A percentile compares a stretch with the other conserved stretches of the same genome.
phyloP scores from a whole-genome alignment of 2,888 invertebrate species.

The Drosophila basisetae region DNA sequence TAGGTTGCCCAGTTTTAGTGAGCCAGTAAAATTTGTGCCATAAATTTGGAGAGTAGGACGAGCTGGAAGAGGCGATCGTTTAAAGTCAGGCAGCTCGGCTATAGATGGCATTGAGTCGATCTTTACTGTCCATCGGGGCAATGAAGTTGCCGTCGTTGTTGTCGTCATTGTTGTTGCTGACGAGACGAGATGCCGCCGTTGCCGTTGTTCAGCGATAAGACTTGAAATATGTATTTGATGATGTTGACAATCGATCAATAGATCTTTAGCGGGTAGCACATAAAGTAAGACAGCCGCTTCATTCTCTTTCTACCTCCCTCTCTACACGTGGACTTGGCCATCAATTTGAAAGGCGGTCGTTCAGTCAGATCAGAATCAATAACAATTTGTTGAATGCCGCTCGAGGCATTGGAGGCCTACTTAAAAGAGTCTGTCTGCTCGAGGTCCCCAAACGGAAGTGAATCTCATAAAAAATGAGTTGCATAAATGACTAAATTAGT shows the following conservation, averaged over 20 bases:
- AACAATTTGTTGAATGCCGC: constrained; percentile 67
- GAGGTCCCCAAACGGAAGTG: constrained; percentile 60
- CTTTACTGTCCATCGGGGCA: constrained; percentile 68
- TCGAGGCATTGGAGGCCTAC: constrained; percentile 27
- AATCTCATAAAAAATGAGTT: constrained; percentile 44
- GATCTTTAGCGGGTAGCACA: constrained; percentile 67
- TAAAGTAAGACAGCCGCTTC: constrained; percentile 50
- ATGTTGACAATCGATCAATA: constrained; percentile 75
- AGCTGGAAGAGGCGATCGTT: constrained; percentile 51
- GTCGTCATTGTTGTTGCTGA: constrained; percentile 15
- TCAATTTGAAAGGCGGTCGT: constrained; percentile 73
- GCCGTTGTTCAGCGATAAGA: constrained; percentile 37
- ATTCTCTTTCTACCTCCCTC: background rate
- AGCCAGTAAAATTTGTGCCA: constrained; percentile 45
- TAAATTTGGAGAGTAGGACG: constrained; percentile 45
- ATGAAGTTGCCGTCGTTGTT: constrained; percentile 54
- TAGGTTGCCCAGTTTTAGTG: constrained; percentile 14
- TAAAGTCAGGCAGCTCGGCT: constrained; percentile 51
- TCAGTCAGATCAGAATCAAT: constrained; percentile 71
- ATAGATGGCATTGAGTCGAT: constrained; percentile 63
- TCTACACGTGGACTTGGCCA: constrained; percentile 56
- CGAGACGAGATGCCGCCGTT: constrained; percentile 47
- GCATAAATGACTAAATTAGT: constrained; percentile 61
- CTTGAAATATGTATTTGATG: constrained; percentile 76
- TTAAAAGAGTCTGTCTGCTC: constrained; percentile 4